Base-by-base conservation (phyloP, 2,888 invertebrate species). In the Serripes groenlandicus region DNA sequence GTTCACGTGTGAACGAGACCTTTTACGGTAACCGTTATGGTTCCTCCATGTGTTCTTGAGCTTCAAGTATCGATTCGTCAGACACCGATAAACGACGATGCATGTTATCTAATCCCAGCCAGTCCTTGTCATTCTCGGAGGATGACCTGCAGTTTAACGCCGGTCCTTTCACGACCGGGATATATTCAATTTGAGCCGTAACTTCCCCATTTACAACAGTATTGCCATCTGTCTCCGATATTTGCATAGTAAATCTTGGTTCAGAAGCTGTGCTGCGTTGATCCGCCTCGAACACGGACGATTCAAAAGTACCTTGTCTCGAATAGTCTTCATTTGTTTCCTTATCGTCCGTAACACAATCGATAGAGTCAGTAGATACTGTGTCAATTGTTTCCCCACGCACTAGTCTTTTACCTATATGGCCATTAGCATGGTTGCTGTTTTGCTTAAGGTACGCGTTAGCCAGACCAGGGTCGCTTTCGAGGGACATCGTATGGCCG, bases 351-450 rank as follows among this genome's bases (percentile, higher is more conserved):
- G 73, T 77, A 11, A 73, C 34, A 30, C 73, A 68, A 34, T 83
- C 86, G n/a, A 79, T 68, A 7, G 83, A 83, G 28, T 86, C 86
- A 18, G 86, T 81, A 37, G 86, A 86, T 9, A 64, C 42, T 7
- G 86, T 86, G 52, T 86, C 86, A 37, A 86, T 86, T n/a, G 86
- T 86, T 49, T 81, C 83, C 18, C 83, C 83, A 30, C 86, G 52
- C 7, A 77, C 79, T 18, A 86, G 74, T 58, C 81, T 83, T 18
- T 68, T 68, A 5, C 83, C 83, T 2, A 78, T 73, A 52, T 86
- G 83, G 0, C 86, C 86, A 34, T 86, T 86, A 32, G 77, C 80
- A n/a, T 81, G 85, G 3, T 69, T 35, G 7, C 64, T 54, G 72
- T 64, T 60, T 23, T 81, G 69, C 28, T 79, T 78, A n/a, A 79